phyloP scores from a whole-genome alignment of 2,888 invertebrate genomes.

The Lottia gigantea region DNA sequence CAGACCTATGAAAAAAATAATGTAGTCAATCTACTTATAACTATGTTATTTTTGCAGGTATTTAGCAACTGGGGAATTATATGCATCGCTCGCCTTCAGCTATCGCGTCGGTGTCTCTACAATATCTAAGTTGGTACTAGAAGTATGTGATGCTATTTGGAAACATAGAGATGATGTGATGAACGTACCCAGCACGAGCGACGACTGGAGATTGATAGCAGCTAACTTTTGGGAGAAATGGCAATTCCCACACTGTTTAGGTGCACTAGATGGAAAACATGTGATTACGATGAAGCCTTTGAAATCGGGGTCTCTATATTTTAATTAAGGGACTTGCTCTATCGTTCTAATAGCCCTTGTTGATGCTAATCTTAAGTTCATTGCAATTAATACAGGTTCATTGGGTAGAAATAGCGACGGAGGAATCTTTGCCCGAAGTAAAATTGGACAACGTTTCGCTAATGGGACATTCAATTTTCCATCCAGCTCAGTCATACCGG shows the following conservation, averaged over 20 bases:
- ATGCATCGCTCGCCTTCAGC: conserved; percentile 17
- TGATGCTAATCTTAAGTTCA: conserved; percentile 65
- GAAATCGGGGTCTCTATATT: conserved; percentile 25
- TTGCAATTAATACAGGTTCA: conserved; percentile 58
- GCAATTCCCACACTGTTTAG: too few species aligned
- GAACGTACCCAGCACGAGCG: too few species aligned
- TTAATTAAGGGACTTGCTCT: conserved; percentile 35
- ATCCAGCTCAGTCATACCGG: conserved; percentile 20
- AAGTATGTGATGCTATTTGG: conserved; percentile 19
- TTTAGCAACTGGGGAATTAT: conserved; percentile 23
- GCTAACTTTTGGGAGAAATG: too few species aligned
- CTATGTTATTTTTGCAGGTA: conserved; percentile 21
- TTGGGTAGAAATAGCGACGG: conserved; percentile 61
- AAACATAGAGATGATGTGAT: too few species aligned
- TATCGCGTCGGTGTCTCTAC: conserved; percentile 18
- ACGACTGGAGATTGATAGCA: too few species aligned
- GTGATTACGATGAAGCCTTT: conserved; percentile 21
- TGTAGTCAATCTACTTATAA: too few species aligned
- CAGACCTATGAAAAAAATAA: background rate
- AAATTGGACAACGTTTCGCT: conserved; percentile 13
- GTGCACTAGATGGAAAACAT: conserved; percentile 36
- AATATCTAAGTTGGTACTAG: conserved; percentile 16
- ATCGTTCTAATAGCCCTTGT: conserved; percentile 51
- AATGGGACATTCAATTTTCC: conserved; percentile 15
- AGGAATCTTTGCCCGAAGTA: conserved; percentile 43